phyloP scores from a whole-genome alignment of 2,113 vertebrate genomes.

The Phylloscopus trochilus region DNA sequence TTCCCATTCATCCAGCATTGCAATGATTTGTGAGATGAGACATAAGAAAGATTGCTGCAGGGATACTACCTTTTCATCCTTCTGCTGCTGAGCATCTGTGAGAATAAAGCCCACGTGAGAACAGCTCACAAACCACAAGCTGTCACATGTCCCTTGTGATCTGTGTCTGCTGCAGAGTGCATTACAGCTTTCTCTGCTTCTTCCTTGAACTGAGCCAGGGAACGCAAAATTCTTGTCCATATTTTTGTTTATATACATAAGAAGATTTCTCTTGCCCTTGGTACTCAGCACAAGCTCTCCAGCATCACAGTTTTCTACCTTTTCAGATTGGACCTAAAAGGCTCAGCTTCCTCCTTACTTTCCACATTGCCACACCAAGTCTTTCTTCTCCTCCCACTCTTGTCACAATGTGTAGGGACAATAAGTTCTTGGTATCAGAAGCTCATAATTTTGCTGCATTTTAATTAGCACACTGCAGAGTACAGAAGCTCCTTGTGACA shows the following conservation, averaged over 20 bases:
- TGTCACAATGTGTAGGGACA: neutral
- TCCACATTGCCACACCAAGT: neutral
- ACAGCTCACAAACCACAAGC: neutral
- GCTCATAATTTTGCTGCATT: neutral
- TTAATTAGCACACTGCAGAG: neutral
- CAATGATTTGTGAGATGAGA: neutral
- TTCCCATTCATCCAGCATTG: neutral
- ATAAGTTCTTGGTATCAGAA: neutral
- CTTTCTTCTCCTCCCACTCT: neutral
- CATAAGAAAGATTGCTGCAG: neutral
- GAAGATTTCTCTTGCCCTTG: neutral
- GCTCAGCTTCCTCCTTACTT: neutral
- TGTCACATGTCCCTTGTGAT: neutral
- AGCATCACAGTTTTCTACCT: rapidly evolving
- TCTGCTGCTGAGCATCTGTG: neutral
- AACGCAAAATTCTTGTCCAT: neutral
- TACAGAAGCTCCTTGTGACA: neutral
- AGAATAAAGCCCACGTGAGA: neutral
- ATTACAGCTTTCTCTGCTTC: neutral
- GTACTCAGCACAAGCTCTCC: neutral
- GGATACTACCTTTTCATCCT: neutral
- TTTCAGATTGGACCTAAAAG: neutral
- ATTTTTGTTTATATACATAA: neutral
- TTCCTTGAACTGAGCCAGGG: neutral
- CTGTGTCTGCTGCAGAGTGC: neutral